Percentiles rank a stretch among this genome's conserved stretches.
These are phyloP conservation scores for Cariama cristata DNA, from an alignment of 2,113 vertebrate genomes.

Conservation along the genomic window DNA sequence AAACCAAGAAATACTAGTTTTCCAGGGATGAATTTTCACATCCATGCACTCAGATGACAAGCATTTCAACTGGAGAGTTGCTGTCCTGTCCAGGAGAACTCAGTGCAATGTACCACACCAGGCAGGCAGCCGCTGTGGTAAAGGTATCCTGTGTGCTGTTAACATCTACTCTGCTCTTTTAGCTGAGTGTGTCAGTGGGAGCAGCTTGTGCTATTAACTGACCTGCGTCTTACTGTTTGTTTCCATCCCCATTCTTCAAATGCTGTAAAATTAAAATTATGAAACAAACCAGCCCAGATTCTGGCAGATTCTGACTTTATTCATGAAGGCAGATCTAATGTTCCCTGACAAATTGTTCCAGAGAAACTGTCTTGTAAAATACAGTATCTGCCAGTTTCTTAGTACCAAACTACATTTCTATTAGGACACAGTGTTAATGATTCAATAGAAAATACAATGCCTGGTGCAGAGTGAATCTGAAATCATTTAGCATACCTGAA, in stretches of 20 bases:
- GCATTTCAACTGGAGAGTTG: neutral
- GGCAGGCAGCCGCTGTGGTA: neutral
- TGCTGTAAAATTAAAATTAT: neutral
- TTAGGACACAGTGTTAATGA: conserved; percentile 29
- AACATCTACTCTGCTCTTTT: neutral
- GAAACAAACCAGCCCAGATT: neutral
- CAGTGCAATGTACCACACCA: rapidly evolving
- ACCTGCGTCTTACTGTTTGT: neutral
- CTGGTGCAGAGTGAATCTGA: conserved; percentile 27
- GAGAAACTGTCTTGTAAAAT: conserved; percentile 38
- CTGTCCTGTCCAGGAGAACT: neutral
- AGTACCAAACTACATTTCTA: neutral
- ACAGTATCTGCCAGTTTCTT: neutral
- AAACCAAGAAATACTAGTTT: neutral
- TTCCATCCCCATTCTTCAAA: neutral
- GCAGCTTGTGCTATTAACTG: neutral
- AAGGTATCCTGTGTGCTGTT: rapidly evolving
- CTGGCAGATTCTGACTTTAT: neutral
- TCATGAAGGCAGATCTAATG: neutral
- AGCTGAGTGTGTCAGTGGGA: neutral
- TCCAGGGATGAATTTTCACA: neutral
- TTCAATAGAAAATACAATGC: conserved; percentile 50
- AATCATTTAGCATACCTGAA: conserved; percentile 58
- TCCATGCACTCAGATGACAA: rapidly evolving
- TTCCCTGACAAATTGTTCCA: neutral